phyloP scores from a whole-genome alignment of 2,888 invertebrate species.

The Selenia dentaria region DNA sequence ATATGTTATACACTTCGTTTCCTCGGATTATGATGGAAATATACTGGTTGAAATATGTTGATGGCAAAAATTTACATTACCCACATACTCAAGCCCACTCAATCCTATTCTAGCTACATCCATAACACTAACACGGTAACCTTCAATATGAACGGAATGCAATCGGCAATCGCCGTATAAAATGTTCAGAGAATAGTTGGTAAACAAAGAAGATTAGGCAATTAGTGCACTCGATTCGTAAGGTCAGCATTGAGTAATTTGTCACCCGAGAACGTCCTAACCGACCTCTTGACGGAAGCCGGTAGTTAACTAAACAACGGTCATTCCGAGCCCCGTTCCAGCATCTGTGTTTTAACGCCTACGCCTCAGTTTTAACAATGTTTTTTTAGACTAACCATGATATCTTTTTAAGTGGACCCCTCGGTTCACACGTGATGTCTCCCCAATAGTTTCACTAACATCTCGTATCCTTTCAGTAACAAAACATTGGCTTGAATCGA shows the following conservation, averaged over 20 bases:
- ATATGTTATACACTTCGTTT: constrained; percentile 35
- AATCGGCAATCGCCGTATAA: constrained; percentile 23
- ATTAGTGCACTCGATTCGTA: constrained; percentile 13
- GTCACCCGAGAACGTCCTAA: constrained; percentile 48
- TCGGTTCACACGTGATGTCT: constrained; percentile 60
- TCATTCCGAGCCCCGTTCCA: constrained; percentile 65
- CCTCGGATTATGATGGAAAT: constrained; percentile 33
- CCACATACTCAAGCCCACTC: constrained; percentile 32
- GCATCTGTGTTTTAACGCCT: constrained; percentile 67
- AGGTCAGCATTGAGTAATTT: constrained; percentile 35
- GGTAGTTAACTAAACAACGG: constrained; percentile 77
- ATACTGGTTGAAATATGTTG: constrained; percentile 25
- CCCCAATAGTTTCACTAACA: constrained; percentile 46
- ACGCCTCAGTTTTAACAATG: constrained; percentile 60
- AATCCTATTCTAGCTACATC: constrained; percentile 26
- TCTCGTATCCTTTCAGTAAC: constrained; percentile 51
- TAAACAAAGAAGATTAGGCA: constrained; percentile 3
- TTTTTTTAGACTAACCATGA: constrained; percentile 57
- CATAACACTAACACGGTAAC: constrained; percentile 29
- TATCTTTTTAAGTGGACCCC: constrained; percentile 66
- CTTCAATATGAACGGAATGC: constrained; percentile 29
- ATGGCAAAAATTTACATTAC: constrained; percentile 32
- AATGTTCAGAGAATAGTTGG: constrained; percentile 9
- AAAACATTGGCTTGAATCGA: constrained; percentile 46
- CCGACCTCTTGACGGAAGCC: constrained; percentile 69